phyloP scores from a whole-genome alignment of 37 sponge, comb jelly and placozoan genomes.

The Geodia barretti region DNA sequence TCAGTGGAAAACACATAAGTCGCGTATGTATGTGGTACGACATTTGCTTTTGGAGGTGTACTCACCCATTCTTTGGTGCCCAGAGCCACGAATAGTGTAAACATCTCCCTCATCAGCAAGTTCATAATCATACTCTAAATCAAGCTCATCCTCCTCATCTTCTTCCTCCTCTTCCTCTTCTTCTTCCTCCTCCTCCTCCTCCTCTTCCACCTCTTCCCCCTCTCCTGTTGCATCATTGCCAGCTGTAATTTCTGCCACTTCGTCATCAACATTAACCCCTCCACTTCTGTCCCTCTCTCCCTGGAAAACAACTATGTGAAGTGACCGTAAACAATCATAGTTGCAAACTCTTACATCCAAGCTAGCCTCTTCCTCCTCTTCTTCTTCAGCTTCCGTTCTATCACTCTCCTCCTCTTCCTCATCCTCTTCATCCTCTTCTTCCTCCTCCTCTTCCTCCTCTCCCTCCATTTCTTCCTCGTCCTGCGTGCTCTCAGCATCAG shows the following conservation, averaged over 20 bases:
- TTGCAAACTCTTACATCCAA: too few species aligned
- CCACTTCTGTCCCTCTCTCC: too few species aligned
- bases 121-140: constrained; percentile 68
- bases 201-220: constrained; percentile 39
- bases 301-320: too few species aligned
- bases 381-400: too few species aligned
- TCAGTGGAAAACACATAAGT: too few species aligned
- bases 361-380: constrained; percentile 3
- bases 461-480: constrained; percentile 40
- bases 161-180: constrained; percentile 65
- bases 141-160: constrained; percentile 60
- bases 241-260: neutral
- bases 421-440: constrained; percentile 35
- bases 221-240: neutral
- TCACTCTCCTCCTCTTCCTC: constrained; percentile 49
- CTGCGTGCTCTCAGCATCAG: constrained; percentile 26
- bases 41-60: neutral
- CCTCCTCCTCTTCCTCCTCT: constrained; percentile 32
- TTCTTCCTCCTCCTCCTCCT: constrained; percentile 57
- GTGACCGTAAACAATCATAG: too few species aligned
- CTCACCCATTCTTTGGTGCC: too few species aligned
- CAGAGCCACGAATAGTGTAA: neutral
- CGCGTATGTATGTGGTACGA: too few species aligned
- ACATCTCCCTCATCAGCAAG: constrained; percentile 1
- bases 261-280: neutral